These are phyloP conservation scores for Dromiciops gliroides DNA, from an alignment of 2,113 vertebrate species.

Conservation along the genomic window DNA sequence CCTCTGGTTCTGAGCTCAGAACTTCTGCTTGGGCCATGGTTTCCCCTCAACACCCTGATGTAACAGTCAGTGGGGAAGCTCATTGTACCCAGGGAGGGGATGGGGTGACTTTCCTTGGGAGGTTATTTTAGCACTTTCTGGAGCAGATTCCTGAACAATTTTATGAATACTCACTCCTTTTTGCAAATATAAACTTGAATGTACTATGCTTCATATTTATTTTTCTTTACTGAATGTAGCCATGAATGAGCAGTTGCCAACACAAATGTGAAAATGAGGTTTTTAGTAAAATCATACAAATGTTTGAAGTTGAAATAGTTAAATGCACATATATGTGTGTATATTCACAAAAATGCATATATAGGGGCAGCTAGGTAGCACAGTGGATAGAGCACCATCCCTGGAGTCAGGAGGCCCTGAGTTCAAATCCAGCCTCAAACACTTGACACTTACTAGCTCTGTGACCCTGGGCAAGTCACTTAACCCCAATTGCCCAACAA, in stretches of 20 bases:
- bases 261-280: background rate
- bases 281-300: background rate
- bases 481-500: no score
- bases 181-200: background rate
- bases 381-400: no score
- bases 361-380: no score
- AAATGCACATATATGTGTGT: background rate
- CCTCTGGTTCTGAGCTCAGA: background rate
- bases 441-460: no score
- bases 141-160: background rate
- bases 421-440: no score
- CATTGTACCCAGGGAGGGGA: background rate
- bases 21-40: background rate
- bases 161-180: background rate
- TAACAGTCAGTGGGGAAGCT: background rate
- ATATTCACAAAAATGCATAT: no score
- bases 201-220: background rate
- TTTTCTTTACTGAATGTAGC: background rate
- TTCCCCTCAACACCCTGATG: background rate
- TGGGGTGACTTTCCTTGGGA: background rate
- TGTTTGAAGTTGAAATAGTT: background rate
- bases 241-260: background rate
- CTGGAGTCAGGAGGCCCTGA: no score
- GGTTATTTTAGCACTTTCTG: background rate
- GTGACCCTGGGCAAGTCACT: no score